These are phyloP conservation scores for Lerema accius DNA, from an alignment of 1,140 invertebrate genomes.

Conservation along the genomic window DNA sequence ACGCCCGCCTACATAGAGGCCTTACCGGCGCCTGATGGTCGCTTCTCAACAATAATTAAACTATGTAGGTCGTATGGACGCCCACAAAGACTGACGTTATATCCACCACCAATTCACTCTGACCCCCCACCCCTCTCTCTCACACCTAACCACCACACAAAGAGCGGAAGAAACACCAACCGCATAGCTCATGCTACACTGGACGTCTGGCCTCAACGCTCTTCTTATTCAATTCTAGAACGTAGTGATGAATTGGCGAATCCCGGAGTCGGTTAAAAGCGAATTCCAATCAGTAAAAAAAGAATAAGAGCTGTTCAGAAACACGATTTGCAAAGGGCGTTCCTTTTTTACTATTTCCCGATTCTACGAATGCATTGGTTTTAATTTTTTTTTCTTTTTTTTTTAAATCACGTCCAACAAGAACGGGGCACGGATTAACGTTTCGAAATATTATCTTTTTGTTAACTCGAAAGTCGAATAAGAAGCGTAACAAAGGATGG, in stretches of 20 bases:
- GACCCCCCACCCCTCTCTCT: slow-evolving; percentile 44
- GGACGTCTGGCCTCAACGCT: slow-evolving; percentile 61
- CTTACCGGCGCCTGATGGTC: slow-evolving; percentile 66
- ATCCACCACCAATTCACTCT: slow-evolving; percentile 41
- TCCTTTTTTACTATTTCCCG: slow-evolving; percentile 29
- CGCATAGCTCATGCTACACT: slow-evolving; percentile 45
- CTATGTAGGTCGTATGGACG: slow-evolving; percentile 69
- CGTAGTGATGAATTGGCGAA: slow-evolving; percentile 33
- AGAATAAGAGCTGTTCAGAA: slow-evolving; percentile 21
- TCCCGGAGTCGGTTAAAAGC: slow-evolving; percentile 22
- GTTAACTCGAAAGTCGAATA: slow-evolving; percentile 33
- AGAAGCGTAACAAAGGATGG: slow-evolving; percentile 47
- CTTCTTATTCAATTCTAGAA: slow-evolving; percentile 59
- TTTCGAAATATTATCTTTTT: slow-evolving; percentile 31
- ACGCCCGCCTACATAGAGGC: slow-evolving; percentile 60
- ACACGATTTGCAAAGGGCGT: slow-evolving; percentile 27
- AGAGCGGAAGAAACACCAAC: slow-evolving; percentile 31
- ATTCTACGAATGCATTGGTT: slow-evolving; percentile 29
- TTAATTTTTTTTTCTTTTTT: slow-evolving; percentile 29
- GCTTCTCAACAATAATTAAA: slow-evolving; percentile 73
- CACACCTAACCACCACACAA: slow-evolving; percentile 38
- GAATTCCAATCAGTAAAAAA: slow-evolving; percentile 31
- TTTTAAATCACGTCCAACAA: neutral
- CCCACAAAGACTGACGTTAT: slow-evolving; percentile 61
- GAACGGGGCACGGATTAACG: slow-evolving; percentile 18